Conservation (phyloP, 2,113 vertebrate genomes). For the Menura novaehollandiae region DNA sequence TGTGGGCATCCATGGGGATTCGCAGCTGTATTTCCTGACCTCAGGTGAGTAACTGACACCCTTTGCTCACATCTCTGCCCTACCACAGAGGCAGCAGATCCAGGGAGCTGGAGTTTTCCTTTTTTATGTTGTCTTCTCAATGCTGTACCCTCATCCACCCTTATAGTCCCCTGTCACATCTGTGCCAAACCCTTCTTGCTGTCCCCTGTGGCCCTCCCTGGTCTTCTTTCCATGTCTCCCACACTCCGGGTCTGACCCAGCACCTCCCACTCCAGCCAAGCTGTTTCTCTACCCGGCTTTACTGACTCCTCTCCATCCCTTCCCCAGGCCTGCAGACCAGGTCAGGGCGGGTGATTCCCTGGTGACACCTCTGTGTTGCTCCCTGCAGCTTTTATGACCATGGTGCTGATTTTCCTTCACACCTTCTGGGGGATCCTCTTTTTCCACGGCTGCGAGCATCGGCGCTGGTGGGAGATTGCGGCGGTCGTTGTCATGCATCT, state of each 20-base stretch:
- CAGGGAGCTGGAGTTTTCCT: accelerated
- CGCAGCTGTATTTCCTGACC: conserved; percentile 78
- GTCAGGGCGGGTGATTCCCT: not conserved
- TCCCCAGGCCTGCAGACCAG: not conserved
- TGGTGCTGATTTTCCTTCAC: conserved; percentile 78
- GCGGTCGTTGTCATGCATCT: conserved; percentile 71
- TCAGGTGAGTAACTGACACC: conserved; percentile 54
- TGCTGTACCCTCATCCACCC: not conserved
- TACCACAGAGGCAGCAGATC: not conserved
- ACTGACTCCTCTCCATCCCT: not conserved
- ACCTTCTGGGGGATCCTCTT: conserved; percentile 81
- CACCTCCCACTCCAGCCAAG: not conserved
- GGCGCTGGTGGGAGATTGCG: conserved; percentile 66
- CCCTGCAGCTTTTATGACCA: conserved; percentile 76
- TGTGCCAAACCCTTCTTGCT: not conserved
- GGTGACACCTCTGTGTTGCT: not conserved
- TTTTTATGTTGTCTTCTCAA: accelerated
- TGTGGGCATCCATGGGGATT: conserved; percentile 76
- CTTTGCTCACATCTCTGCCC: accelerated
- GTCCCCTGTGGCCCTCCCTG: not conserved
- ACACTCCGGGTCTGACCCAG: accelerated
- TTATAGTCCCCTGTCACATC: not conserved
- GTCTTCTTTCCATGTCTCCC: not conserved
- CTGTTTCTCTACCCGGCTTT: not conserved
- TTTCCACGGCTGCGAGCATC: conserved; percentile 77